A percentile compares a stretch with the other conserved stretches of the same genome.
Conservation (phyloP, 1,140 invertebrate genomes). For the Venturia canescens region DNA sequence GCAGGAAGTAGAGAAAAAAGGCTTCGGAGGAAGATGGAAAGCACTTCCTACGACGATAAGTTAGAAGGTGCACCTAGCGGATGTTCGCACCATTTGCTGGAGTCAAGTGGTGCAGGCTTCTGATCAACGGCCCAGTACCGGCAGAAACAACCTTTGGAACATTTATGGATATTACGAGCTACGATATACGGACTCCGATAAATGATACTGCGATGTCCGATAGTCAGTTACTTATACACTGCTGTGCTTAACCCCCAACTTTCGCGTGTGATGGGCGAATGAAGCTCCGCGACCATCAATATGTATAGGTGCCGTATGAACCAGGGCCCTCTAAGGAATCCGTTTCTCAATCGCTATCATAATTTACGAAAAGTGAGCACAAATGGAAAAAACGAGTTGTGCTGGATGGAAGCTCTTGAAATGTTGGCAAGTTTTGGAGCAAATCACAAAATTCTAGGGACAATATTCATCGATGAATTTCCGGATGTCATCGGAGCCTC, state of each 20-base stretch:
- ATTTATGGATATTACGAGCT: constrained; percentile 1
- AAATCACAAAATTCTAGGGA: too few species aligned
- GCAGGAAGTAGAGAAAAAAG: constrained; percentile 34
- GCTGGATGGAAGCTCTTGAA: too few species aligned
- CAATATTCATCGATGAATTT: too few species aligned
- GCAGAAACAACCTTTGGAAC: constrained; percentile 24
- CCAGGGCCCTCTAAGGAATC: too few species aligned
- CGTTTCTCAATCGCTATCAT: too few species aligned
- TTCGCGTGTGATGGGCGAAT: not conserved
- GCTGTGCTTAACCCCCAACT: not conserved
- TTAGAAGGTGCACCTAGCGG: constrained; percentile 66
- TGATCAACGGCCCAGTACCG: constrained; percentile 9
- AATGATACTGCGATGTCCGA: not conserved
- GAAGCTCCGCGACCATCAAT: not conserved
- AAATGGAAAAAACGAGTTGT: too few species aligned
- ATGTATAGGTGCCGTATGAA: too few species aligned
- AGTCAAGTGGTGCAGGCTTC: not conserved
- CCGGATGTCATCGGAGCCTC: too few species aligned
- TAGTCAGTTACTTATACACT: not conserved
- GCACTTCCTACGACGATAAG: constrained; percentile 63
- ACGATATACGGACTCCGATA: not conserved
- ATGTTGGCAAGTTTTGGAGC: too few species aligned
- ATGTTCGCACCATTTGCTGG: constrained; percentile 74
- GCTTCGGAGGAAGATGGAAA: not conserved
- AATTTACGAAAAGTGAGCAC: too few species aligned